Evolutionary conservation across 1,140 invertebrate genomes (phyloP), one percentile per base, ranked within the genome.

Genomic region (Cydia strobilella): DNA sequence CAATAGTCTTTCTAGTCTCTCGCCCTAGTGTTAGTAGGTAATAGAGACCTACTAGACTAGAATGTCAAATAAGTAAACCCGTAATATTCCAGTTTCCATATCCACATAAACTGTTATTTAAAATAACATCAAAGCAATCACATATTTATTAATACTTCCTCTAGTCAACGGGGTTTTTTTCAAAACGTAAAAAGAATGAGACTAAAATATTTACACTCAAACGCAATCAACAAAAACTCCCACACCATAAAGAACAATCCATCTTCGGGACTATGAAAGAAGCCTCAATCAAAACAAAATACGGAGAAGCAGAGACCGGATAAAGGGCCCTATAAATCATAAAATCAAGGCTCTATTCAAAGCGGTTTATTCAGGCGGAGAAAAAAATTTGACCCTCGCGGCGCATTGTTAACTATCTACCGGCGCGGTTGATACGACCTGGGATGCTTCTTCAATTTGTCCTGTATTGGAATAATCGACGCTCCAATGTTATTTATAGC

Each of bases 251-350:
- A 86, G 87, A 91, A 92, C 90, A 92, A 92, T 91, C 89, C 91
- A 92, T 92, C 90, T 92, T 90, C 77, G 79, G 79, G 78, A 76
- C 81, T 82, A 79, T 90, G 84, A 90, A 92, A 90, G 89, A 87
- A 90, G 86, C 85, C 86, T 89, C 90, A 90, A 91, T 91, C 89
- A 90, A 92, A 92, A 92, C 86, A 91, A 88, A 92, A 88, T 86
- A 87, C 84, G 84, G 79, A 86, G 88, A 86, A 90, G 86, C 82
- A 85, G 87, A 77, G 83, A 83, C 80, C 80, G 84, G 83, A 90
- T 90, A 90, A 90, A 92, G 85, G 86, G 82, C 81, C 80, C 82
- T 90, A 92, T 92, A 92, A 92, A 90, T 92, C 89, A 92, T 90
- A 92, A 90, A 92, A 91, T 91, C 88, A 92, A 84, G 88, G 80